Conservation (phyloP, 2,797 vertebrate species). For the Fratercula arctica region DNA sequence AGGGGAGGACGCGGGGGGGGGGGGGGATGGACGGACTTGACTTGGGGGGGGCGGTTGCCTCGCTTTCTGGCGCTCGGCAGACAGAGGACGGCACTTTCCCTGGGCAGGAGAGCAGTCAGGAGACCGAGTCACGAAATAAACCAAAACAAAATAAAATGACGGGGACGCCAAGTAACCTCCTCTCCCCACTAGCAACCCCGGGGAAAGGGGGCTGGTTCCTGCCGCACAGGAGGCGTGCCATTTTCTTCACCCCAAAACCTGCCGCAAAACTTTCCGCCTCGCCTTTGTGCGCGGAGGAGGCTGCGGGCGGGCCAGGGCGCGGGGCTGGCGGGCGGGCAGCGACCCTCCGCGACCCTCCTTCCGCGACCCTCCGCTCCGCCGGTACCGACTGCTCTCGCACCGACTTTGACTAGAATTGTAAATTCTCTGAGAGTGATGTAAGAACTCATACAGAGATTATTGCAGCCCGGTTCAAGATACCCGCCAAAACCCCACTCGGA, state of each 20-base stretch:
- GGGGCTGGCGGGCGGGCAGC: not conserved
- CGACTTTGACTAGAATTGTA: not conserved
- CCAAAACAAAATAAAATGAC: not conserved
- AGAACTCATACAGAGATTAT: not conserved
- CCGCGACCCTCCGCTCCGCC: not conserved
- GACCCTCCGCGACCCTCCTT: not conserved
- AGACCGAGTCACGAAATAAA: not conserved
- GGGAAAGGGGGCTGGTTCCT: not conserved
- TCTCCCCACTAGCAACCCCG: not conserved
- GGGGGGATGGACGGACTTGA: no score
- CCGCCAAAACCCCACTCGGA: not conserved
- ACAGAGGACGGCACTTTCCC: not conserved
- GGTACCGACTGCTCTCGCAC: not conserved
- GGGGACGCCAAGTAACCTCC: not conserved
- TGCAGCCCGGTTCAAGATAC: not conserved
- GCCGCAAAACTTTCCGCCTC: not conserved
- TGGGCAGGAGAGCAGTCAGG: not conserved
- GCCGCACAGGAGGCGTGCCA: not conserved
- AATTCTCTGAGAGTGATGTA: not conserved
- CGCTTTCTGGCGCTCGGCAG: not conserved
- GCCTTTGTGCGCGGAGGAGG: not conserved
- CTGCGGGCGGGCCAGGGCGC: not conserved
- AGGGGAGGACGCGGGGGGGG: not conserved
- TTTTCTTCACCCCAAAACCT: not conserved
- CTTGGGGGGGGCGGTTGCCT: not conserved